These are phyloP conservation scores for Sebastes reedi DNA, from an alignment of 2,797 vertebrate species.

Conservation along the genomic window DNA sequence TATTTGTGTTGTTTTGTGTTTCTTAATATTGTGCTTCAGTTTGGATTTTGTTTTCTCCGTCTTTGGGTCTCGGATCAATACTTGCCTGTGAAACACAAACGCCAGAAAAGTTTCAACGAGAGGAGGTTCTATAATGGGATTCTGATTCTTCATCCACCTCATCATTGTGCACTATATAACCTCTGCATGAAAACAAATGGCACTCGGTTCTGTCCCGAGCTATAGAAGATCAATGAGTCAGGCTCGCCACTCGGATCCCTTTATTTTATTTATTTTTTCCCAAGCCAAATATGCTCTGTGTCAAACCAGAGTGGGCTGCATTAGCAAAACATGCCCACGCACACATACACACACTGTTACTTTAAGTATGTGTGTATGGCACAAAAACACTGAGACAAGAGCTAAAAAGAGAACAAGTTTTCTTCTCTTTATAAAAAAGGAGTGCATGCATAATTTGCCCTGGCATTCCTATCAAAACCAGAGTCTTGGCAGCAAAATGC, in stretches of 20 bases:
- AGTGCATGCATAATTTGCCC: slow-evolving; percentile 48
- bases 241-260: slow-evolving; percentile 4
- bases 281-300: slow-evolving; percentile 12
- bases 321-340: slow-evolving; percentile 4
- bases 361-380: background rate
- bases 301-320: slow-evolving; percentile 28
- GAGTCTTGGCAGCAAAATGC: slow-evolving; percentile 62
- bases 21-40: background rate
- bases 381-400: slow-evolving; percentile 29
- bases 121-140: slow-evolving; percentile 57
- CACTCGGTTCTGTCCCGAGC: slow-evolving; percentile 28
- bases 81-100: slow-evolving; percentile 30
- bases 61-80: slow-evolving; percentile 35
- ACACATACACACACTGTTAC: background rate
- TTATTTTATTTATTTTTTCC: background rate
- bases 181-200: slow-evolving; percentile 68
- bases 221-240: slow-evolving; percentile 63
- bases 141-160: slow-evolving; percentile 51
- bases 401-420: slow-evolving; percentile 24
- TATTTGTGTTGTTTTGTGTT: background rate
- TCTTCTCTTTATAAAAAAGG: slow-evolving; percentile 24
- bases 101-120: slow-evolving; percentile 25
- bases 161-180: slow-evolving; percentile 39
- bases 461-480: slow-evolving; percentile 55
- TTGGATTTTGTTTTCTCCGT: slow-evolving; percentile 1